Conservation (phyloP, 2,797 vertebrate species). For the Oreochromis grahami region DNA sequence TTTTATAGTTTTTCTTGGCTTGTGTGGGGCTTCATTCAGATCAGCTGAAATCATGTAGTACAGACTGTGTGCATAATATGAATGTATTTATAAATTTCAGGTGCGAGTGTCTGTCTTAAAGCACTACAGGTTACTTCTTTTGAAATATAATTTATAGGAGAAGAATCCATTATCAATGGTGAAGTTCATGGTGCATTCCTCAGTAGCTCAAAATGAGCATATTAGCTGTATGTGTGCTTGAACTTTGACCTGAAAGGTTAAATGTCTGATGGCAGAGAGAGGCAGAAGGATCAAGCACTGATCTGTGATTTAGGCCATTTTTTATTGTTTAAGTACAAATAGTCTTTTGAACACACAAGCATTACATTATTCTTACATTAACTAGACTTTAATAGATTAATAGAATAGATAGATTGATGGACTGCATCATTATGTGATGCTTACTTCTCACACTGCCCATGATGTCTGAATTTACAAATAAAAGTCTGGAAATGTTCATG, state of each 20-base stretch:
- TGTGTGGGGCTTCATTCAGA: not conserved
- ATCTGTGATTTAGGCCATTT: not conserved
- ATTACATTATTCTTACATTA: not conserved
- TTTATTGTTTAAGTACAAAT: not conserved
- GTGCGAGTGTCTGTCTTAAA: not conserved
- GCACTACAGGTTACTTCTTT: not conserved
- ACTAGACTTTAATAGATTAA: not conserved
- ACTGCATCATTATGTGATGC: not conserved
- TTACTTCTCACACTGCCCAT: rapidly evolving
- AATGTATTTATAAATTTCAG: not conserved
- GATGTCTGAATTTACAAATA: not conserved
- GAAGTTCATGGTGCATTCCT: not conserved
- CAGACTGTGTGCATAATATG: not conserved
- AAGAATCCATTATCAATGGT: not conserved
- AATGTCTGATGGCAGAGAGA: not conserved
- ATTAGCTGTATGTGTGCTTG: not conserved
- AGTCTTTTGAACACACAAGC: not conserved
- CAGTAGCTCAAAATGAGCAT: not conserved
- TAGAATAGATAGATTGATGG: not conserved
- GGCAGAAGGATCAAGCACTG: not conserved
- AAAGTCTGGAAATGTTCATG: not conserved
- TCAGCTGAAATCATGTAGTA: not conserved
- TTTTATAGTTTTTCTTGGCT: not conserved
- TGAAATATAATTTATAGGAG: not conserved
- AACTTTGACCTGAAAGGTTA: conserved; percentile 2